These are phyloP conservation scores for Caradrina kadenii DNA, from an alignment of 2,888 invertebrate genomes.

Conservation along the genomic window DNA sequence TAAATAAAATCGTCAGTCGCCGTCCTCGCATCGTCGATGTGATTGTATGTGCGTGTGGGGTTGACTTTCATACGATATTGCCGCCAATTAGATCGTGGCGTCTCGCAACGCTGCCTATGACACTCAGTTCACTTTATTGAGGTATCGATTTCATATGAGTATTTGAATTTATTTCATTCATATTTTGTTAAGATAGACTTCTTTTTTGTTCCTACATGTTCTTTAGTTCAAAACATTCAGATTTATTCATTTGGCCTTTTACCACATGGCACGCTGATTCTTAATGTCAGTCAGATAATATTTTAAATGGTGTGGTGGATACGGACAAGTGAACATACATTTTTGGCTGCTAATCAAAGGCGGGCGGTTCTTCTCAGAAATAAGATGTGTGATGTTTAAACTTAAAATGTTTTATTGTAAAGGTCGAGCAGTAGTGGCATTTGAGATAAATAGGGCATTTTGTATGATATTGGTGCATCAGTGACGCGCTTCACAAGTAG, in stretches of 20 bases:
- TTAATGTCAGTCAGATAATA: conserved; percentile 23
- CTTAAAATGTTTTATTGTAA: conserved; percentile 56
- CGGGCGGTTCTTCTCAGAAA: conserved; percentile 62
- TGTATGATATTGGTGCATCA: conserved; percentile 74
- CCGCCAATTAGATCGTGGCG: conserved; percentile 71
- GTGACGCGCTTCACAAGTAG: conserved; percentile 77
- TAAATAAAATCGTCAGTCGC: conserved; percentile 78
- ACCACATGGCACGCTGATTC: conserved; percentile 10
- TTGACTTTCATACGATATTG: conserved; percentile 72
- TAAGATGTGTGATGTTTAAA: conserved; percentile 54
- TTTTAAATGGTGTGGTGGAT: conserved; percentile 41
- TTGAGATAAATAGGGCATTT: conserved; percentile 75
- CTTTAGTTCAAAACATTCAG: conserved; percentile 16
- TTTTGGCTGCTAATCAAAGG: conserved; percentile 71
- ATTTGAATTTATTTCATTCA: conserved; percentile 32
- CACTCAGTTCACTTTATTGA: conserved; percentile 56
- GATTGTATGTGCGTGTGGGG: conserved; percentile 65
- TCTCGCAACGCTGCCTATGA: conserved; percentile 65
- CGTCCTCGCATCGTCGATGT: conserved; percentile 69
- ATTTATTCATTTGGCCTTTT: conserved; percentile 21
- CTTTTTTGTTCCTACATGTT: conserved; percentile 3
- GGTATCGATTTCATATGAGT: conserved; percentile 56
- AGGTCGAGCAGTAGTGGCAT: conserved; percentile 59
- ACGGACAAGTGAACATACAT: conserved; percentile 43
- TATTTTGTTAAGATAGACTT: conserved; percentile 7